phyloP scores from a whole-genome alignment of 92 coral and sea anemone genomes.

The Phenganax stokvisi region DNA sequence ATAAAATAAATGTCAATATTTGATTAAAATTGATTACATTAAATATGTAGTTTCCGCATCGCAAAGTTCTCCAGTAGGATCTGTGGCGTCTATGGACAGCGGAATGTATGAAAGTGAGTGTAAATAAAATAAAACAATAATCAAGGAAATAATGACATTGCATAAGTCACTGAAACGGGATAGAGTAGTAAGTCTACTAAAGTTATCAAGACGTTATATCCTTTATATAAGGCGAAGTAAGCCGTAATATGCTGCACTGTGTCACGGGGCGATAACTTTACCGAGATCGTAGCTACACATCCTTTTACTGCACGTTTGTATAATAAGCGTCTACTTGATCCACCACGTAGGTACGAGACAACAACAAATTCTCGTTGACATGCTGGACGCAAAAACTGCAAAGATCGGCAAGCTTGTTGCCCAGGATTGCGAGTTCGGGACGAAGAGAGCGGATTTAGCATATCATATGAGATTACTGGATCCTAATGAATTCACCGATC shows the following conservation, averaged over 20 bases:
- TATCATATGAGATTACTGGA: slow-evolving; percentile 70
- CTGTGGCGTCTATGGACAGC: background rate
- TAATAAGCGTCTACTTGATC: background rate
- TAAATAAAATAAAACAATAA: too few species aligned
- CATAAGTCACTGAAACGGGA: too few species aligned
- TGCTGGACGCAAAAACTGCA: slow-evolving; percentile 84
- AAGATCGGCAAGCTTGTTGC: slow-evolving; percentile 63
- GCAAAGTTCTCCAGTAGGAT: background rate
- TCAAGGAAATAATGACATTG: too few species aligned
- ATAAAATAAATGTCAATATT: too few species aligned
- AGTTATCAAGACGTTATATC: too few species aligned
- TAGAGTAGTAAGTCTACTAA: too few species aligned
- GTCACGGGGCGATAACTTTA: too few species aligned
- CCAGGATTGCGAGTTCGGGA: slow-evolving; percentile 27
- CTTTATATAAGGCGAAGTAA: too few species aligned
- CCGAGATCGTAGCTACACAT: background rate
- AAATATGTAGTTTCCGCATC: too few species aligned
- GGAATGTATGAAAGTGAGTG: background rate
- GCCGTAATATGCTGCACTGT: too few species aligned
- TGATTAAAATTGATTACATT: too few species aligned
- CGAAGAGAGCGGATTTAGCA: slow-evolving; percentile 72
- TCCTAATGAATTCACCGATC: slow-evolving; percentile 55
- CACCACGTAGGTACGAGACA: background rate
- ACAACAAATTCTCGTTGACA: slow-evolving; percentile 48
- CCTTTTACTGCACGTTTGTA: background rate